Percentiles rank a stretch among this genome's conserved stretches.
These are phyloP conservation scores for Peromyscus polionotus DNA, from an alignment of 2,113 vertebrate species.

Conservation along the genomic window DNA sequence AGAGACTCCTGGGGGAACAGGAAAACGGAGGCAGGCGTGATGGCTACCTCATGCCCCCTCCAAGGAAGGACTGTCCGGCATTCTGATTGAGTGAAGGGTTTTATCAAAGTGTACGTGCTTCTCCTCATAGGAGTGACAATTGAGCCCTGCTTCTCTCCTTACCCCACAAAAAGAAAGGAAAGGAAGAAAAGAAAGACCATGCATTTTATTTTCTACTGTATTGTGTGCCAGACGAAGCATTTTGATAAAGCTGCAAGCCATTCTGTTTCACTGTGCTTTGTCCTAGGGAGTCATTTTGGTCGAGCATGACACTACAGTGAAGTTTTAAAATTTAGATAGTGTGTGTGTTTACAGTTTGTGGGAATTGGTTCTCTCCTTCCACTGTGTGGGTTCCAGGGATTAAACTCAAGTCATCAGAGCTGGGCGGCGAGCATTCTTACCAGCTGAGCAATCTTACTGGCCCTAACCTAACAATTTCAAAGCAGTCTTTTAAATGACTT, in stretches of 20 bases:
- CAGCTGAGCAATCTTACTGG: neutral
- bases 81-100: neutral
- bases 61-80: neutral
- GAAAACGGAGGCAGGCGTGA: neutral
- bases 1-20: neutral
- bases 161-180: neutral
- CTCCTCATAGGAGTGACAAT: neutral
- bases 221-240: neutral
- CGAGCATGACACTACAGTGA: neutral
- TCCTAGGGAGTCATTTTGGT: neutral
- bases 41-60: neutral
- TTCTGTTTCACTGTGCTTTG: neutral
- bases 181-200: neutral
- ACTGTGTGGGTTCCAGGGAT: neutral
- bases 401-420: neutral
- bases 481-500: constrained; percentile 23
- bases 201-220: neutral
- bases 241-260: neutral
- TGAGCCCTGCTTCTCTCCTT: neutral
- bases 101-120: neutral
- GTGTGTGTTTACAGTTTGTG: neutral
- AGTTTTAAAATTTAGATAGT: neutral
- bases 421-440: no score
- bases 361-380: neutral
- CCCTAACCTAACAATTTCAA: constrained; percentile 11